A percentile compares a stretch with the other conserved stretches of the same genome.
phyloP scores from a whole-genome alignment of 1,140 invertebrate genomes.

The Listronotus bonariensis region DNA sequence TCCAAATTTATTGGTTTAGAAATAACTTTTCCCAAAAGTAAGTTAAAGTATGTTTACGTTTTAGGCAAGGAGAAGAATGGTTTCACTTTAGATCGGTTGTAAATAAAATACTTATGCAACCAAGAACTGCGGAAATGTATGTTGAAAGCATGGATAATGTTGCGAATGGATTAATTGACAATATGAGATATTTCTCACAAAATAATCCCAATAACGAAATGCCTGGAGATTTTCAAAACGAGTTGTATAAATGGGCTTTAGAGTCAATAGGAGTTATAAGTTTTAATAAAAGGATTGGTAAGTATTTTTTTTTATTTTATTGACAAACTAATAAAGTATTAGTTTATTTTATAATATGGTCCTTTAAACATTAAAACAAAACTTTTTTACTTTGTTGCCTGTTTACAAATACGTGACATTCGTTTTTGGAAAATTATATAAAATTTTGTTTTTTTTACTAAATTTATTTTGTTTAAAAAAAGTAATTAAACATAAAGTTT shows the following conservation, averaged over 20 bases:
- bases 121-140: conserved; percentile 58
- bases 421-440: no score
- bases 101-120: conserved; percentile 63
- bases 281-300: conserved; percentile 66
- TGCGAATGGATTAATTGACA: conserved; percentile 58
- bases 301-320: neutral
- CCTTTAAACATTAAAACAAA: no score
- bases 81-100: conserved; percentile 59
- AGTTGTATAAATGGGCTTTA: conserved; percentile 70
- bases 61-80: conserved; percentile 63
- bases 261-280: conserved; percentile 72
- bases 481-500: no score
- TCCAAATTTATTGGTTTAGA: no score
- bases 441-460: no score
- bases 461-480: no score
- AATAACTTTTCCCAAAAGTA: no score
- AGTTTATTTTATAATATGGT: no score
- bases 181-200: conserved; percentile 58
- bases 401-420: no score
- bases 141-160: conserved; percentile 59
- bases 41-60: conserved; percentile 12
- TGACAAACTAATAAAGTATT: no score
- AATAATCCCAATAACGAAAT: conserved; percentile 58
- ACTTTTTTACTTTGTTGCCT: no score
- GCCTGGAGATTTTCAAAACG: conserved; percentile 62